Conservation (phyloP, 2,797 vertebrate genomes). For the Ctenochaetus hawaiiensis region DNA sequence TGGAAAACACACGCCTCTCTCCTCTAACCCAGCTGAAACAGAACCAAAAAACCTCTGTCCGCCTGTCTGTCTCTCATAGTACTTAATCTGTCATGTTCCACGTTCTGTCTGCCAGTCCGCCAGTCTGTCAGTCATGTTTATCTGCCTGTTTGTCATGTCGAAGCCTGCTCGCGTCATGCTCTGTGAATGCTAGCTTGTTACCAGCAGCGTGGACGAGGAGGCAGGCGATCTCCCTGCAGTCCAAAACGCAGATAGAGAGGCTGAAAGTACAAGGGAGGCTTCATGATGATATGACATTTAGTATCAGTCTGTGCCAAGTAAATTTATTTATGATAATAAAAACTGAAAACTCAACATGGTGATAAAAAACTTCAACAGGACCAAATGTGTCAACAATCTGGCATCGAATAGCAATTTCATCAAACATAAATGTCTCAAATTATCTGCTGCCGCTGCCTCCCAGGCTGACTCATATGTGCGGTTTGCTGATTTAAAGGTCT, state of each 20-base stretch:
- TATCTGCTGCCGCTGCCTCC: no score
- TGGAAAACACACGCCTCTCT: constrained; percentile 37
- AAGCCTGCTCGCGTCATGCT: constrained; percentile 57
- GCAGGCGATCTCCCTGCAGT: constrained; percentile 18
- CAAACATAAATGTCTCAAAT: no score
- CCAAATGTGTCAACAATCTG: neutral
- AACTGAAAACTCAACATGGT: neutral
- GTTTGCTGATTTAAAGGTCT: no score
- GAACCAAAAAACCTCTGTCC: constrained; percentile 40
- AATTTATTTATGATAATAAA: neutral
- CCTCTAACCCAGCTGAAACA: constrained; percentile 38
- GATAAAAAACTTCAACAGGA: neutral
- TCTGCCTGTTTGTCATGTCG: constrained; percentile 54
- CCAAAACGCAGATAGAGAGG: constrained; percentile 4
- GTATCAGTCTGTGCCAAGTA: neutral
- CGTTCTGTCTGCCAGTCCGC: constrained; percentile 41
- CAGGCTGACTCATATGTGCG: no score
- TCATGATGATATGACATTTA: neutral
- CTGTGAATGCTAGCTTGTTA: constrained; percentile 43
- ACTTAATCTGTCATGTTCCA: constrained; percentile 58
- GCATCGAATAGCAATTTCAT: no score
- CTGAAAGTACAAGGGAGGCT: constrained; percentile 17
- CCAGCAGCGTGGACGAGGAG: constrained; percentile 9
- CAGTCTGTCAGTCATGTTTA: constrained; percentile 62
- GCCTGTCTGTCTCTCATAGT: constrained; percentile 58